A percentile compares a stretch with the other conserved stretches of the same genome.
Conservation (phyloP, 2,888 invertebrate species). For the Julus scandinavius region DNA sequence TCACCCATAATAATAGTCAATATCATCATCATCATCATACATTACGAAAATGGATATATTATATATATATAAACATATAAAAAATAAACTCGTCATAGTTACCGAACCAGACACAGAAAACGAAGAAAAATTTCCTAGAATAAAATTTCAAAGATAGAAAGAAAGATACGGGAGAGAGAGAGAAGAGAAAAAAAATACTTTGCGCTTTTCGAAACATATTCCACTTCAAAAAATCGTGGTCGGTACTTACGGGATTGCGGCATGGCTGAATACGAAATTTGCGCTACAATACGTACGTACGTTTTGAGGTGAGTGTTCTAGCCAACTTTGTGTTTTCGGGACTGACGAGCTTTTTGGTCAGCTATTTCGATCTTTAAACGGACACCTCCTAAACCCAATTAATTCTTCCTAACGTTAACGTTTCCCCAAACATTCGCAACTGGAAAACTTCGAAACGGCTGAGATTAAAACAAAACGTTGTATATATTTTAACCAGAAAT, state of each 20-base stretch:
- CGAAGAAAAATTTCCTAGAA: not conserved
- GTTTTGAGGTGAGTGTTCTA: not conserved
- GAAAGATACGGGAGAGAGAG: not conserved
- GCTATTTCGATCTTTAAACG: not conserved
- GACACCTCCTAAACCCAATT: too few relatives aligned
- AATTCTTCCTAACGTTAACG: too few relatives aligned
- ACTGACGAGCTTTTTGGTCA: not conserved
- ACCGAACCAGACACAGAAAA: conserved; percentile 1
- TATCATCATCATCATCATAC: not conserved
- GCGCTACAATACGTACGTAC: not conserved
- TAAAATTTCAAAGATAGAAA: not conserved
- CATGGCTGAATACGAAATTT: not conserved
- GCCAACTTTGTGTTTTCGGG: not conserved
- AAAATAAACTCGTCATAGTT: conserved; percentile 1
- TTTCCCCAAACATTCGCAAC: too few relatives aligned
- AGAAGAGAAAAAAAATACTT: too few relatives aligned
- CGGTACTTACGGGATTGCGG: not conserved
- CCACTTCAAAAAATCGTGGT: not conserved
- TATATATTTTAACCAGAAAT: too few relatives aligned
- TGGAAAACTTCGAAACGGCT: too few relatives aligned
- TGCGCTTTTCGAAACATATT: too few relatives aligned
- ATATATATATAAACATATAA: not conserved
- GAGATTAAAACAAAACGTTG: too few relatives aligned
- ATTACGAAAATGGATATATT: not conserved
- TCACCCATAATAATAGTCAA: not conserved